phyloP scores from a whole-genome alignment of 2,797 vertebrate species.

The Poecilia wingei region DNA sequence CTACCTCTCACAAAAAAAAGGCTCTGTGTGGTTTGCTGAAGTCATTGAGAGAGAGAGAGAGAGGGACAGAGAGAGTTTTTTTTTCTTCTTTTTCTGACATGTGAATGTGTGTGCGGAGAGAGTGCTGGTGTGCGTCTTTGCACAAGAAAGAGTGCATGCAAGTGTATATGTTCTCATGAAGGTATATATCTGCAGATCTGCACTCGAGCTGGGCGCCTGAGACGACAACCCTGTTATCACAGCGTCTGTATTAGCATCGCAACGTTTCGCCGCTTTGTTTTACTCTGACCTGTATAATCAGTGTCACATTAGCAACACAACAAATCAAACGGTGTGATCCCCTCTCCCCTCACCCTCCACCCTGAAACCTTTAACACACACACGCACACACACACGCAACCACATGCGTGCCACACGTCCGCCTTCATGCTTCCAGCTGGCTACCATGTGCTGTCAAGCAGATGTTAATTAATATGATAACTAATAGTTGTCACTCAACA shows the following conservation, averaged over 20 bases:
- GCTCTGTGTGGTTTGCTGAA: conserved; percentile 67
- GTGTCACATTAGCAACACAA: conserved; percentile 99
- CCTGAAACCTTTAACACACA: conserved; percentile 48
- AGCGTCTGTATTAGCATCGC: conserved; percentile 90
- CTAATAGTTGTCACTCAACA: conserved; percentile 96
- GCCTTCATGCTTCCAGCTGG: conserved; percentile 96
- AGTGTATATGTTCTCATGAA: conserved; percentile 21
- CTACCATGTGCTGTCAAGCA: conserved; percentile 93
- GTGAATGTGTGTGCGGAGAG: conserved; percentile 29
- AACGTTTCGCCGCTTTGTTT: conserved; percentile 93
- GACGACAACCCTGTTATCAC: conserved; percentile 75
- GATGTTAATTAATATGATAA: conserved; percentile 99
- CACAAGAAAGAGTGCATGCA: conserved; percentile 25
- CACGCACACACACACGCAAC: conserved; percentile 25
- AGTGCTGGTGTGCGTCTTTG: conserved; percentile 40
- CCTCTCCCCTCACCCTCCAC: conserved; percentile 23
- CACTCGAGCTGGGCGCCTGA: conserved; percentile 31
- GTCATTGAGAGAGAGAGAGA: conserved; percentile 62
- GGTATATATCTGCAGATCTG: conserved; percentile 42
- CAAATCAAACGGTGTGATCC: conserved; percentile 89
- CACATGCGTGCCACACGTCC: conserved; percentile 78
- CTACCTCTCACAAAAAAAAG: conserved; percentile 58
- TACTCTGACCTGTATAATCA: conserved; percentile 99
- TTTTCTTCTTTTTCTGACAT: conserved; percentile 32
- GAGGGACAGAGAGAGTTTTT: conserved; percentile 1